Base-by-base conservation (phyloP, 1,140 invertebrate genomes). In the Calliphora vicina region DNA sequence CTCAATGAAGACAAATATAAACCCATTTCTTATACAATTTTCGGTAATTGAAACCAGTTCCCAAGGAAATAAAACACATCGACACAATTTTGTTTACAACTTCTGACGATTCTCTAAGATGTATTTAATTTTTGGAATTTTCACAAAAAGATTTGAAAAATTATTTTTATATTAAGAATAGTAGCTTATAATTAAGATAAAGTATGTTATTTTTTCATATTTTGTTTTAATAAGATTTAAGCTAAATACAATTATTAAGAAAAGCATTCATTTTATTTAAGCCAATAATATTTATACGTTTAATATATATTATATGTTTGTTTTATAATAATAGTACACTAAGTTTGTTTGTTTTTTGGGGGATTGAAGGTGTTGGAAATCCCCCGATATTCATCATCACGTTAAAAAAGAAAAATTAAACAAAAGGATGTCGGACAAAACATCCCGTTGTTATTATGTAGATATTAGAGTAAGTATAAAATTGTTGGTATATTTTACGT, bases 91-190 rank as follows among this genome's bases (percentile, higher is more conserved):
- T 35, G 10, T 5, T 35, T 35, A 35, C 35, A 78, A 78, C 74
- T 78, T 78, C 74, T 78, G 74, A 78, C 74, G 74, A 78, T 78
- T 78, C 27, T 78, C 74, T 78, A 78, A 78, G 74, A 78, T 78
- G 74, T 78, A 78, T 78, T 45, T 78, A 78, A 78, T 72, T 45
- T 67, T 67, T 67, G 9, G 10, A n/a, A n/a, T 67, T 67, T 23
- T 67, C 61, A 67, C 61, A 67, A 67, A 67, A 67, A 67, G 61
- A 67, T 67, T 67, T 23, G 61, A 67, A 67, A 57, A 67, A 67
- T 67, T 67, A 23, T 67, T 67, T 23, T 29, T 29, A n/a, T n/a
- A 29, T 35, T 35, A 35, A 57, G 13, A 67, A 23, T 67, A 67
- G 50, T 67, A 23, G 61, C 61, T 67, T 67, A 67, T 23, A 67